Evolutionary conservation across 1,140 invertebrate species (phyloP).

Genomic region (Sycophila sp.): DNA sequence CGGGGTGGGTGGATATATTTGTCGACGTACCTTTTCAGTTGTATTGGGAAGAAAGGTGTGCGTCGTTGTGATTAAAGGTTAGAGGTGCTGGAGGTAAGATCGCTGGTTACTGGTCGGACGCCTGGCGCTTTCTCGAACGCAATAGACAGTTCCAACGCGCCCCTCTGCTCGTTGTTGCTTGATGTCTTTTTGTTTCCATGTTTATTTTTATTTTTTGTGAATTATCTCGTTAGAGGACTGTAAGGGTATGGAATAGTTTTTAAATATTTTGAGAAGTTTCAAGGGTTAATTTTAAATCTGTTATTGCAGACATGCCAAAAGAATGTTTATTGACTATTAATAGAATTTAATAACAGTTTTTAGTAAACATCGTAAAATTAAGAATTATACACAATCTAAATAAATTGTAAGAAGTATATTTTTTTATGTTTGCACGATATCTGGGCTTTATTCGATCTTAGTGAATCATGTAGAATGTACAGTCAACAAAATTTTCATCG

Average conservation of each 20-base stretch:
- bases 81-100: background rate
- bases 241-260: too few relatives aligned
- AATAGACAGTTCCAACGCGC: constrained; percentile 4
- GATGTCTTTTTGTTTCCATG: background rate
- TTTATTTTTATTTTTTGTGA: background rate
- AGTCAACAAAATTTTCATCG: too few relatives aligned
- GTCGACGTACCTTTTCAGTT: too few relatives aligned
- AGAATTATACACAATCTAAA: background rate
- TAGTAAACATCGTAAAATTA: background rate
- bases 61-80: constrained; percentile 9
- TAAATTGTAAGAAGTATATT: background rate
- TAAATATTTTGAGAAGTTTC: background rate
- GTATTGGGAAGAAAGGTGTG: too few relatives aligned
- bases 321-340: background rate
- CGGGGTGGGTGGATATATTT: background rate
- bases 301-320: background rate
- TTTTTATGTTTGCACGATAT: background rate
- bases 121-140: constrained; percentile 43
- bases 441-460: too few relatives aligned
- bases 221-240: too few relatives aligned
- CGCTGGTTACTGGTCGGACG: constrained; percentile 14
- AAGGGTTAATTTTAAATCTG: background rate
- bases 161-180: background rate
- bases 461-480: too few relatives aligned
- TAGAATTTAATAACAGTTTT: too few relatives aligned